phyloP scores from a whole-genome alignment of 2,797 vertebrate genomes.

The Orestias chungarensis region DNA sequence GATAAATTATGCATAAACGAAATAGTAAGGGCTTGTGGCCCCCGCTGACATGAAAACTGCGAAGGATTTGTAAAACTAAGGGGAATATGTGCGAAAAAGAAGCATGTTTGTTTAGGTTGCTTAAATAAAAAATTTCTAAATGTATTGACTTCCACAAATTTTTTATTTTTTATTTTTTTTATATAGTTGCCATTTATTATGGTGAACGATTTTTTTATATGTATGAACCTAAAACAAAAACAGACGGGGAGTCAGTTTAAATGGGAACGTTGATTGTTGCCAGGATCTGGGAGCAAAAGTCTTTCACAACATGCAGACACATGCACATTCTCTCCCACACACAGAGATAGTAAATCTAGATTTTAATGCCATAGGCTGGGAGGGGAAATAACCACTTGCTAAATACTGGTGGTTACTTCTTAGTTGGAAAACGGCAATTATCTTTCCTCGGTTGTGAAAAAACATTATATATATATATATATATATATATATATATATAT shows the following conservation, averaged over 20 bases:
- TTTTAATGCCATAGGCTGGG: constrained; percentile 21
- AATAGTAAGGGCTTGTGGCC: constrained; percentile 64
- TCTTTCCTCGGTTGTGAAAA: constrained; percentile 2
- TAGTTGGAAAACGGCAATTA: constrained; percentile 33
- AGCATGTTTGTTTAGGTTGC: constrained; percentile 7
- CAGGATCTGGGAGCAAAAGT: constrained; percentile 16
- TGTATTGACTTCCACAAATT: constrained; percentile 9
- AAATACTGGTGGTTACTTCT: constrained; percentile 19
- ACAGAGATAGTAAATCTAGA: constrained; percentile 19
- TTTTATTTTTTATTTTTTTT: constrained; percentile 14
- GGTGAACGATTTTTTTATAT: constrained; percentile 2
- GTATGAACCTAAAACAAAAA: not conserved
- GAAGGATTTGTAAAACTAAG: constrained; percentile 34
- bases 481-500: too few relatives aligned
- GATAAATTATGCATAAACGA: constrained; percentile 73
- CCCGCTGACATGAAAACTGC: constrained; percentile 57
- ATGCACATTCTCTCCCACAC: constrained; percentile 19
- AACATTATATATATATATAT: not conserved
- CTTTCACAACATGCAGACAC: constrained; percentile 25
- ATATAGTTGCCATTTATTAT: not conserved
- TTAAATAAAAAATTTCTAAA: constrained; percentile 30
- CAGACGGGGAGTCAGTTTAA: not conserved
- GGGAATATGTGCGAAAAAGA: constrained; percentile 31
- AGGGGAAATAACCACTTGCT: constrained; percentile 41
- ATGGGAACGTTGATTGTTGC: constrained; percentile 8